phyloP scores from a whole-genome alignment of 2,113 vertebrate species.

The Phycodurus eques region DNA sequence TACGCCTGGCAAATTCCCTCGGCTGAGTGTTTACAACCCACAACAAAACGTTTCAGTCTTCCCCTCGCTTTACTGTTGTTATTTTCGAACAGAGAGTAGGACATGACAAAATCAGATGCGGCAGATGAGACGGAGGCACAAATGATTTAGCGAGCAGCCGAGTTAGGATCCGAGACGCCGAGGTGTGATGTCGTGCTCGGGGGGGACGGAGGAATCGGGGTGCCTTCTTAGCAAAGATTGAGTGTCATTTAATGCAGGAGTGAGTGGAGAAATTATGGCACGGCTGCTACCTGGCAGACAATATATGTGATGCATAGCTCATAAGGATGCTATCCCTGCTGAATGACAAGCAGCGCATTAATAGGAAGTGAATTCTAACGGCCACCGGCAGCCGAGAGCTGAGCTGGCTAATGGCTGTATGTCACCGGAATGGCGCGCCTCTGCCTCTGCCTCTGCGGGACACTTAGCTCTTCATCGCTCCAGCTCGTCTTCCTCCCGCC shows the following conservation, averaged over 20 bases:
- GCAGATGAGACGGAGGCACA: conserved; percentile 19
- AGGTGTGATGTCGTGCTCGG: conserved; percentile 50
- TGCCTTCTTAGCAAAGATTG: conserved; percentile 51
- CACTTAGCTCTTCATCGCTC: conserved; percentile 30
- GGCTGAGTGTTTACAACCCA: background rate
- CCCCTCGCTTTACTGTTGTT: background rate
- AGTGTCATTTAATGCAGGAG: conserved; percentile 59
- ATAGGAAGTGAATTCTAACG: conserved; percentile 52
- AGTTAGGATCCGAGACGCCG: conserved; percentile 46
- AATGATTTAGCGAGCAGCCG: conserved; percentile 45
- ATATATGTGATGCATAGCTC: conserved; percentile 57
- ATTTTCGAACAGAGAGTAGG: background rate
- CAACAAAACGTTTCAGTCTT: background rate
- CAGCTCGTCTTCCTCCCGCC: conserved; percentile 24
- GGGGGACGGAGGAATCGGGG: conserved; percentile 31
- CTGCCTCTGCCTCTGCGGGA: conserved; percentile 54
- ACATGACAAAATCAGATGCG: conserved; percentile 1
- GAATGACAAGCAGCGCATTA: conserved; percentile 68
- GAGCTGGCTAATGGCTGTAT: conserved; percentile 62
- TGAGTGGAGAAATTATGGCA: conserved; percentile 57
- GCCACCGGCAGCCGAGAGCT: conserved; percentile 55
- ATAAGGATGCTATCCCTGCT: conserved; percentile 48
- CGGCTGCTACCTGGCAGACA: conserved; percentile 51
- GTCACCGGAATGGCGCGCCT: conserved; percentile 57
- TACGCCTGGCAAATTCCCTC: background rate